phyloP scores from a whole-genome alignment of 2,113 vertebrate genomes.

The Aphyosemion australe region DNA sequence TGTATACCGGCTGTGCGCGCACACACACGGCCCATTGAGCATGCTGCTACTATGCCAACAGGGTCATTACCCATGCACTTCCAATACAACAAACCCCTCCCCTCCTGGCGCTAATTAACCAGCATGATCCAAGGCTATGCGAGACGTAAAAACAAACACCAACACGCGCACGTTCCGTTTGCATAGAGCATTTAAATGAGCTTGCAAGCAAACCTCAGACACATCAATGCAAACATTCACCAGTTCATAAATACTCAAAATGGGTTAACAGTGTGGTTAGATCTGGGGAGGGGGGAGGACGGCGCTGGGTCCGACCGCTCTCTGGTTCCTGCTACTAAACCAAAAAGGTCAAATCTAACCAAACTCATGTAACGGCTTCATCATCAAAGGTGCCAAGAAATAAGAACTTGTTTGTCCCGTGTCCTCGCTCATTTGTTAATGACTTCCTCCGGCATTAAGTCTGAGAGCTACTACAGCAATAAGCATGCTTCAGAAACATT shows the following conservation, averaged over 20 bases:
- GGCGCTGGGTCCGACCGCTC: no score
- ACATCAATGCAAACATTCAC: no score
- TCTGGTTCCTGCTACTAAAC: no score
- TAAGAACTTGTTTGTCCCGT: background rate
- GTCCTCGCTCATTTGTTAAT: slow-evolving; percentile 6
- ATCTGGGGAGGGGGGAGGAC: background rate
- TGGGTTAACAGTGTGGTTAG: background rate
- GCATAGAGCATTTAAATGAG: slow-evolving; percentile 17
- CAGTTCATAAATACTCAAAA: slow-evolving; percentile 6
- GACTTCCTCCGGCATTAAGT: slow-evolving; percentile 23
- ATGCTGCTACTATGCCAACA: slow-evolving; percentile 81
- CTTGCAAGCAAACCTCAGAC: slow-evolving; percentile 1
- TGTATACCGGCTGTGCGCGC: slow-evolving; percentile 53
- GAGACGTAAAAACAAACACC: slow-evolving; percentile 54
- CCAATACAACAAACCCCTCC: slow-evolving; percentile 77
- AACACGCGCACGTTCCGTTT: slow-evolving; percentile 29
- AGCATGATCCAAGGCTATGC: slow-evolving; percentile 57
- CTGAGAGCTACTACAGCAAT: slow-evolving; percentile 17
- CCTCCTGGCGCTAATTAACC: slow-evolving; percentile 73
- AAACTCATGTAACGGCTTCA: background rate
- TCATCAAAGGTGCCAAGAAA: background rate
- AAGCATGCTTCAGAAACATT: slow-evolving; percentile 51
- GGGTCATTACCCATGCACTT: slow-evolving; percentile 76
- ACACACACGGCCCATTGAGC: slow-evolving; percentile 77
- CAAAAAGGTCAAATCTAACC: no score